A percentile compares a stretch with the other conserved stretches of the same genome.
phyloP scores from a whole-genome alignment of 2,113 vertebrate genomes.

The Pluvialis apricaria region DNA sequence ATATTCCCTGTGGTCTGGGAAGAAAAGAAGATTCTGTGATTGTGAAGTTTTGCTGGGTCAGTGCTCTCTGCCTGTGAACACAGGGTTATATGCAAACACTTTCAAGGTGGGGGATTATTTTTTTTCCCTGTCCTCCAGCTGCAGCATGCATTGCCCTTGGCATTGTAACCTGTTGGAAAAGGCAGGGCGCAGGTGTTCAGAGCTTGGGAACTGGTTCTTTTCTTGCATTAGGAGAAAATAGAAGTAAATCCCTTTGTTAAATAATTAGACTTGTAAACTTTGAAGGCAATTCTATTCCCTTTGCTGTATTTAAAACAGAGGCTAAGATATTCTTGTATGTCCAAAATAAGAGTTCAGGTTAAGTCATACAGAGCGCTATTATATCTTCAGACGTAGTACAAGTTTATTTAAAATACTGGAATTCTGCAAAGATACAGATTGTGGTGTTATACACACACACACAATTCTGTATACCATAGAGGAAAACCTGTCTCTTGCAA shows the following conservation, averaged over 20 bases:
- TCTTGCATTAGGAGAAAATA: not conserved
- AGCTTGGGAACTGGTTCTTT: not conserved
- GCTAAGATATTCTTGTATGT: not conserved
- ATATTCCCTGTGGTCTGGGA: not conserved
- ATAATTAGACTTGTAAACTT: not conserved
- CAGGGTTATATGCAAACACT: not conserved
- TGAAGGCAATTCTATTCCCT: not conserved
- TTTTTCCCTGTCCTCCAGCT: not conserved
- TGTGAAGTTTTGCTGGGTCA: not conserved
- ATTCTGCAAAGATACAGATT: too few species aligned
- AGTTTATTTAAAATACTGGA: not conserved
- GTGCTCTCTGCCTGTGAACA: not conserved
- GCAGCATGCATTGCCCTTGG: not conserved
- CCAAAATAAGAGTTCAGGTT: not conserved
- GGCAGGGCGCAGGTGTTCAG: not conserved
- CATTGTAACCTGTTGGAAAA: not conserved
- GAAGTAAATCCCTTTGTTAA: not conserved
- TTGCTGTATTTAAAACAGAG: not conserved
- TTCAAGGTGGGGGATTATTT: not conserved
- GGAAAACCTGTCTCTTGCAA: not conserved
- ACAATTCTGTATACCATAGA: accelerated
- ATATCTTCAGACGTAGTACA: not conserved
- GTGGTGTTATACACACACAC: not conserved
- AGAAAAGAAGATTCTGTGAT: not conserved
- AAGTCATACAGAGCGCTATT: not conserved